Evolutionary conservation across 2,888 invertebrate species (phyloP).

Genomic region (Boloria selene): DNA sequence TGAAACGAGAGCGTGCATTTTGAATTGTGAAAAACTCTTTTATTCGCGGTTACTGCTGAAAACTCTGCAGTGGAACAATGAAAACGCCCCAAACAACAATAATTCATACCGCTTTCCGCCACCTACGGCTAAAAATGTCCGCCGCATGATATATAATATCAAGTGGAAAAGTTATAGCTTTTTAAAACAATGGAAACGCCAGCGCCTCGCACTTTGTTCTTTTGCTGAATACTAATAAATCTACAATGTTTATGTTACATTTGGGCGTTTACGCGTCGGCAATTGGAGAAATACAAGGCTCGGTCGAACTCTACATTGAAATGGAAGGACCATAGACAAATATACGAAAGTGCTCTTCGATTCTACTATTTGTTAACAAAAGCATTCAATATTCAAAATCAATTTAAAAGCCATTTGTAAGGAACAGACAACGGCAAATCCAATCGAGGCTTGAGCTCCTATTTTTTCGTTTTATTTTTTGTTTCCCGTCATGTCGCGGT

Average conservation of each 20-base stretch:
- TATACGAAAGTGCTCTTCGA: constrained; percentile 28
- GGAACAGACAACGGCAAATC: constrained; percentile 79
- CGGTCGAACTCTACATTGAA: constrained; percentile 23
- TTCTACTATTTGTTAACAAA: constrained; percentile 59
- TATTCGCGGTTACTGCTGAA: constrained; percentile 70
- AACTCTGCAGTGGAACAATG: constrained; percentile 75
- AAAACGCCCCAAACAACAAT: constrained; percentile 80
- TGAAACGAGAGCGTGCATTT: constrained; percentile 81
- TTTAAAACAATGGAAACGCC: constrained; percentile 77
- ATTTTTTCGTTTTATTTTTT: constrained; percentile 68
- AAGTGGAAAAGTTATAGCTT: constrained; percentile 78
- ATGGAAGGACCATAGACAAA: constrained; percentile 22
- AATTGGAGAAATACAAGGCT: constrained; percentile 24
- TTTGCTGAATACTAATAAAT: constrained; percentile 60
- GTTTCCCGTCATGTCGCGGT: constrained; percentile 76
- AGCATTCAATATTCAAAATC: constrained; percentile 73
- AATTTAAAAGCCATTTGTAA: constrained; percentile 79
- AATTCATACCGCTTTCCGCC: constrained; percentile 81
- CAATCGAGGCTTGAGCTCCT: constrained; percentile 72
- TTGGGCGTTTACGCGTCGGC: constrained; percentile 45
- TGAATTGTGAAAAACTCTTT: constrained; percentile 80
- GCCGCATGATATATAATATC: constrained; percentile 78
- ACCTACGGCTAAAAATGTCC: constrained; percentile 82
- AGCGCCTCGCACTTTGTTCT: constrained; percentile 56
- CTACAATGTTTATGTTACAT: constrained; percentile 38